A percentile compares a stretch with the other conserved stretches of the same genome.
Evolutionary conservation across 2,113 vertebrate species (phyloP).

Genomic region (Hiodon tergisus): DNA sequence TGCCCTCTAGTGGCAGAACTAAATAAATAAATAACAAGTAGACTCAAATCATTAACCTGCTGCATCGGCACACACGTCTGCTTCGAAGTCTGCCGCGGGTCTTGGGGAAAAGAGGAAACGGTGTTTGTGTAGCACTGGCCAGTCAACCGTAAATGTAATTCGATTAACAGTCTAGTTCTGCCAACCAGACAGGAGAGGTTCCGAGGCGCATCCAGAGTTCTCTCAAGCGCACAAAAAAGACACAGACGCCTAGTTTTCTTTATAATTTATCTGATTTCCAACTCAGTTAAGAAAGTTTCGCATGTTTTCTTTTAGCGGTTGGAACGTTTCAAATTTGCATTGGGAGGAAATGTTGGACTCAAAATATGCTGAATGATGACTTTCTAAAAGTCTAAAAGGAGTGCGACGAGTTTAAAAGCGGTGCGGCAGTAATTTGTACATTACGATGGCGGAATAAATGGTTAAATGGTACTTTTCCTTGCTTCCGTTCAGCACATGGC

Average conservation of each 20-base stretch:
- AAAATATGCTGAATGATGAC: too few species aligned
- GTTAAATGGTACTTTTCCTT: not conserved
- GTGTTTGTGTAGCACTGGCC: slow-evolving; percentile 15
- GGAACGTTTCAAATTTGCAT: too few species aligned
- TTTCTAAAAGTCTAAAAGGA: not conserved
- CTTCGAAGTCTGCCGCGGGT: slow-evolving; percentile 20
- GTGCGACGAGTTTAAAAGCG: not conserved
- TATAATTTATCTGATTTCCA: too few species aligned
- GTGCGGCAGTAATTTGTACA: slow-evolving; percentile 5
- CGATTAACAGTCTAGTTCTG: slow-evolving; percentile 26
- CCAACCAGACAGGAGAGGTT: slow-evolving; percentile 26
- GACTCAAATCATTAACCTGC: slow-evolving; percentile 36
- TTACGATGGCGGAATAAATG: too few species aligned
- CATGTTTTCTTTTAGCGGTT: too few species aligned
- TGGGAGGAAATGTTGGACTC: too few species aligned
- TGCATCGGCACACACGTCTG: slow-evolving; percentile 26
- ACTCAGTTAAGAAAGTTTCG: too few species aligned
- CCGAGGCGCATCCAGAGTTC: not conserved
- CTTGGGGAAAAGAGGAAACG: slow-evolving; percentile 36
- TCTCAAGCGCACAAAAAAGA: too few species aligned
- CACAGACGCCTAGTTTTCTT: too few species aligned
- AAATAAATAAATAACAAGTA: slow-evolving; percentile 34
- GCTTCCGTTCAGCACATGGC: slow-evolving; percentile 12
- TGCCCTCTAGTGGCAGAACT: not conserved
- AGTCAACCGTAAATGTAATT: slow-evolving; percentile 15